Percentiles rank a stretch among this genome's conserved stretches.
These are phyloP conservation scores for Leptopilina drosophilae DNA, from an alignment of 2,888 invertebrate genomes.

Conservation along the genomic window DNA sequence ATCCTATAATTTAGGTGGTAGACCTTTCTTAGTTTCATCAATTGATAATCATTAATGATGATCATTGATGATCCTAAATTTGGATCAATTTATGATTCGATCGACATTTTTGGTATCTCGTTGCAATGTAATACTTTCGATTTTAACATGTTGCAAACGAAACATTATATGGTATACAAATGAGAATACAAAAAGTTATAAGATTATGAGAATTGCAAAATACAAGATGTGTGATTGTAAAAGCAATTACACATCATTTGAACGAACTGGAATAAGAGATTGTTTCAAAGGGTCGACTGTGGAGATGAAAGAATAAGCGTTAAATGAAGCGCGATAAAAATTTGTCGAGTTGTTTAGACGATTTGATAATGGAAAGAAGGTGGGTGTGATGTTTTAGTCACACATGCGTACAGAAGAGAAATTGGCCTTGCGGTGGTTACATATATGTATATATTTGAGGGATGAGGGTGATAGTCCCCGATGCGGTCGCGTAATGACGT, in stretches of 20 bases:
- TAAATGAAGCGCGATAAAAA: neutral
- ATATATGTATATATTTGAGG: constrained; percentile 23
- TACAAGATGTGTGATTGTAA: neutral
- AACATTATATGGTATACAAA: too few relatives aligned
- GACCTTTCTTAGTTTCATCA: too few relatives aligned
- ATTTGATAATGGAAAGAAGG: constrained; percentile 68
- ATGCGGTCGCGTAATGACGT: constrained; percentile 68
- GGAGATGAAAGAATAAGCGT: neutral
- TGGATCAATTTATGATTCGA: too few relatives aligned
- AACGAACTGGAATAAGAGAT: neutral
- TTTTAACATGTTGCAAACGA: too few relatives aligned
- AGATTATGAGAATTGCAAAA: too few relatives aligned
- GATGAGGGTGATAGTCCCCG: constrained; percentile 62
- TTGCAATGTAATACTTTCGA: too few relatives aligned
- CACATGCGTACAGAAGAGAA: constrained; percentile 57
- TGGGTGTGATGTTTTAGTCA: constrained; percentile 42
- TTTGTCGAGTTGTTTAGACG: constrained; percentile 60
- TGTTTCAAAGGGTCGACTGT: neutral
- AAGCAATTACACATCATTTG: neutral
- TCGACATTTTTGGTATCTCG: too few relatives aligned
- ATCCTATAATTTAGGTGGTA: too few relatives aligned
- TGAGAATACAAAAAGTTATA: too few relatives aligned
- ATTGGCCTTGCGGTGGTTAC: constrained; percentile 69
- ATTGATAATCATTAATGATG: too few relatives aligned
- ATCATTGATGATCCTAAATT: too few relatives aligned